These are phyloP conservation scores for Neofelis nebulosa DNA, from an alignment of 2,113 vertebrate species.

Conservation along the genomic window DNA sequence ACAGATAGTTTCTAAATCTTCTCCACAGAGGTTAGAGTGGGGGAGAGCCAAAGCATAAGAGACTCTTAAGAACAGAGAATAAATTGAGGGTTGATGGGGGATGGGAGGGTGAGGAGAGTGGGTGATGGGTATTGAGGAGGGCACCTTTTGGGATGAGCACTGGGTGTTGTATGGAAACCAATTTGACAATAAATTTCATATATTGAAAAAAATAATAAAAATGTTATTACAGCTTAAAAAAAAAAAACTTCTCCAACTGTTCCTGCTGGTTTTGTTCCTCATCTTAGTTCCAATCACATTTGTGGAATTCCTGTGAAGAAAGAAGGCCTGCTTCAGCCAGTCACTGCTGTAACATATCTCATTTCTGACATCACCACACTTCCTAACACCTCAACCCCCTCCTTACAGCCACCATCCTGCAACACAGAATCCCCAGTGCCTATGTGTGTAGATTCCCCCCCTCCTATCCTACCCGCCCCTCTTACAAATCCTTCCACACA, in stretches of 20 bases:
- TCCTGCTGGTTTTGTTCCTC: conserved; percentile 54
- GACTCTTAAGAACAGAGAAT: too few species aligned
- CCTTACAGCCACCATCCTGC: conserved; percentile 88
- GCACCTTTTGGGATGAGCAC: too few species aligned
- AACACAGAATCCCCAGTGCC: neutral
- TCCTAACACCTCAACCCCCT: conserved; percentile 16
- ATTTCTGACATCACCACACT: neutral
- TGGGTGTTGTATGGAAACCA: conserved; percentile 49
- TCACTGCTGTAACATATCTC: rapidly evolving
- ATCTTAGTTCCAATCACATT: conserved; percentile 85
- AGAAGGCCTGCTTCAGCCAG: neutral
- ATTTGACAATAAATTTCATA: too few species aligned
- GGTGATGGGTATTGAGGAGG: too few species aligned
- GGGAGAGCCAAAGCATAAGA: too few species aligned
- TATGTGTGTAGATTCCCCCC: neutral
- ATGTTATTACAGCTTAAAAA: too few species aligned
- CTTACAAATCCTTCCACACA: neutral
- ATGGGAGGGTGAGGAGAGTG: too few species aligned
- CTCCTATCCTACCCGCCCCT: conserved; percentile 36
- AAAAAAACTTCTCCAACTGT: conserved; percentile 52
- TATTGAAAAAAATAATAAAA: too few species aligned
- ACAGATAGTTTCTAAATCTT: conserved; percentile 65
- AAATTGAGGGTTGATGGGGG: too few species aligned
- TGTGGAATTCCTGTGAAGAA: conserved; percentile 70
- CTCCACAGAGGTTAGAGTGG: neutral